Percentiles rank a stretch among this genome's conserved stretches.
phyloP scores from a whole-genome alignment of 2,888 invertebrate genomes.

The Heliconius charithonia region DNA sequence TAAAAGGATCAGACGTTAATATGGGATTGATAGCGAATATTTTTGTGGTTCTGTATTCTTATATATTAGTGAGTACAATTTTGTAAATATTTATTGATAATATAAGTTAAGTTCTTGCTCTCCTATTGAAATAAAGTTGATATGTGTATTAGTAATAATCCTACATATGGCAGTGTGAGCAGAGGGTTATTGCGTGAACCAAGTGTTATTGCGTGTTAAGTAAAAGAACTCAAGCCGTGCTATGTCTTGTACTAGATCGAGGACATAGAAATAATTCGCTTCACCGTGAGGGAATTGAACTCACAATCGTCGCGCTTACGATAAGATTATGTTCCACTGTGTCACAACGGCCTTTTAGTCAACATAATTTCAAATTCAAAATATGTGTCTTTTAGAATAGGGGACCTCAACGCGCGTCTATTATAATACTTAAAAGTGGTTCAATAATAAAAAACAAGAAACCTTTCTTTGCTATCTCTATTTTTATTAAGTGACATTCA shows the following conservation, averaged over 20 bases:
- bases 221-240: not conserved
- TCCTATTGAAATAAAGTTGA: not conserved
- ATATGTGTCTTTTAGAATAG: not conserved
- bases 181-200: not conserved
- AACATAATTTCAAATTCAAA: not conserved
- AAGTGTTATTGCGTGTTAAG: not conserved
- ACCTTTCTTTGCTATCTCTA: too few species aligned
- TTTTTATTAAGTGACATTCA: too few species aligned
- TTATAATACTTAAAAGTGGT: too few species aligned
- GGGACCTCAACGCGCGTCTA: too few species aligned
- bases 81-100: conserved; percentile 17
- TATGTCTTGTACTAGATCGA: not conserved
- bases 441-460: too few species aligned
- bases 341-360: too few species aligned
- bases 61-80: conserved; percentile 23
- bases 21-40: conserved; percentile 50
- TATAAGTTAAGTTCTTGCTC: not conserved
- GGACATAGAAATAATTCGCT: not conserved
- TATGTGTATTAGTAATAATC: not conserved
- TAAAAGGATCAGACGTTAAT: conserved; percentile 46
- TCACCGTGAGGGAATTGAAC: too few species aligned
- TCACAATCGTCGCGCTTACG: too few species aligned
- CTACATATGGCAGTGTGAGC: not conserved
- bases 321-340: too few species aligned
- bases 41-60: conserved; percentile 15